A percentile compares a stretch with the other conserved stretches of the same genome.
Conservation (phyloP, 2,797 vertebrate genomes). For the Danio albolineatus region DNA sequence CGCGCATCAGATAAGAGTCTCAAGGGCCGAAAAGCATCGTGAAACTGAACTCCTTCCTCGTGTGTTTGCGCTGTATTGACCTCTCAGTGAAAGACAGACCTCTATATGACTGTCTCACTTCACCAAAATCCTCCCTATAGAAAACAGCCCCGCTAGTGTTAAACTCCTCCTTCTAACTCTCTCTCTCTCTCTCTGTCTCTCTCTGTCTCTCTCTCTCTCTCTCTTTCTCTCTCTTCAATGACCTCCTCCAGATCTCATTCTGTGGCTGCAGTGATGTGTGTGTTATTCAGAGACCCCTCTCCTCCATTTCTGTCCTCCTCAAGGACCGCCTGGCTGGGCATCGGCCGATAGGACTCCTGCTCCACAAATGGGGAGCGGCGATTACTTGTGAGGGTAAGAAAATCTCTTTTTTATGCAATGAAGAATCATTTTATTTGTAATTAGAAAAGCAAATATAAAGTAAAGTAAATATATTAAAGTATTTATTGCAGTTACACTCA, state of each 20-base stretch:
- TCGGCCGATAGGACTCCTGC: conserved; percentile 27
- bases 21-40: neutral
- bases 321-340: conserved; percentile 40
- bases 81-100: conserved; percentile 14
- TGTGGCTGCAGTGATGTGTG: conserved; percentile 69
- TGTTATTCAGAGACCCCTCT: conserved; percentile 61
- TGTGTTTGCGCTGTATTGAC: neutral
- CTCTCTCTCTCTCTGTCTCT: conserved; percentile 28
- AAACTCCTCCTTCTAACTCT: conserved; percentile 11
- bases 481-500: neutral
- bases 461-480: neutral
- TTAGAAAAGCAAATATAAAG: neutral
- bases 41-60: conserved; percentile 19
- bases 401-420: neutral
- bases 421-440: neutral
- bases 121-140: conserved; percentile 14
- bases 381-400: conserved; percentile 57
- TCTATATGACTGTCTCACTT: conserved; percentile 8
- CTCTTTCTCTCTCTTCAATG: conserved; percentile 13
- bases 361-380: conserved; percentile 52
- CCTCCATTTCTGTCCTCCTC: conserved; percentile 53
- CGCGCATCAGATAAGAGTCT: neutral
- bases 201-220: conserved; percentile 39
- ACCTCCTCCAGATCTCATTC: conserved; percentile 54
- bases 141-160: conserved; percentile 1